Evolutionary conservation across 2,888 invertebrate genomes (phyloP).

Genomic region (Apocheima hispidaria): DNA sequence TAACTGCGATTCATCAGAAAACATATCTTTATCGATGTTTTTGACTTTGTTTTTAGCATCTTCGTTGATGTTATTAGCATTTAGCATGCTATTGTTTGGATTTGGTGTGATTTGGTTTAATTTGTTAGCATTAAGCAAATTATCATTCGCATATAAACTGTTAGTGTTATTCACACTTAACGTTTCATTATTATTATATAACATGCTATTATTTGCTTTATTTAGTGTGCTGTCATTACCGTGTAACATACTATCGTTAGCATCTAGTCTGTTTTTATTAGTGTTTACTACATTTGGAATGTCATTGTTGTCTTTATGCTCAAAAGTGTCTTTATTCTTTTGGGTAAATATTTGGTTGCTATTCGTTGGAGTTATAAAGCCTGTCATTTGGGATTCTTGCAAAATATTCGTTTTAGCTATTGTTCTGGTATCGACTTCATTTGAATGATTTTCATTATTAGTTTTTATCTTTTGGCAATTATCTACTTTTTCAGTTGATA

Average conservation of each 20-base stretch:
- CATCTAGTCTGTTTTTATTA: background rate
- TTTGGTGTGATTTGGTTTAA: background rate
- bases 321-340: background rate
- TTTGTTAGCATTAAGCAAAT: background rate
- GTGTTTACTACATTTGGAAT: background rate
- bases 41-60: background rate
- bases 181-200: background rate
- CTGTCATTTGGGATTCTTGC: slow-evolving; percentile 1
- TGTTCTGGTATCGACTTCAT: background rate
- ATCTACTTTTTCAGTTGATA: background rate
- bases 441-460: background rate
- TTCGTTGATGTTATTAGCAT: background rate
- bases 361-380: background rate
- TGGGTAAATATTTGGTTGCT: background rate
- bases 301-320: background rate
- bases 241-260: background rate
- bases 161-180: background rate
- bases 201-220: background rate
- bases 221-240: background rate
- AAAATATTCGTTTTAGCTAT: background rate
- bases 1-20: slow-evolving; percentile 16
- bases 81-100: background rate
- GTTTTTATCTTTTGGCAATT: background rate
- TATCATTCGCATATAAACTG: too few species aligned
- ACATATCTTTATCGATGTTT: background rate